Evolutionary conservation across 2,797 vertebrate genomes (phyloP).

Genomic region (Chelidonichthys spinosus): DNA sequence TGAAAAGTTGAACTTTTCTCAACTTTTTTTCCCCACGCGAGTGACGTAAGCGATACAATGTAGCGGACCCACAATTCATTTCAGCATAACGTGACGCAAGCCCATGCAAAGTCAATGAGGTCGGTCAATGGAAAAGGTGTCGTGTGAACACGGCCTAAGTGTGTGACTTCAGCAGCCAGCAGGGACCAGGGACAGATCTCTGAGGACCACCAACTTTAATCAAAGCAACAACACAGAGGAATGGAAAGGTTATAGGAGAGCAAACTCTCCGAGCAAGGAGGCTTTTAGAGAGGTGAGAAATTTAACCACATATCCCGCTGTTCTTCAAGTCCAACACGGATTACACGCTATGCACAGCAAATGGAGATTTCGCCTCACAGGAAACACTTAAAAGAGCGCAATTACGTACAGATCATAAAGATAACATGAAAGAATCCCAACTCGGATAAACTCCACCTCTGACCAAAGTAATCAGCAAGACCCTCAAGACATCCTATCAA

Average conservation of each 20-base stretch:
- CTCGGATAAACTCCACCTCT: background rate
- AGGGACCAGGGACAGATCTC: conserved; percentile 16
- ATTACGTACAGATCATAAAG: conserved; percentile 50
- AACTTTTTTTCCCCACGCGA: no score
- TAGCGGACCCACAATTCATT: no score
- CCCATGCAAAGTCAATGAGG: no score
- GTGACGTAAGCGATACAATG: no score
- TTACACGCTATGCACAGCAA: conserved; percentile 32
- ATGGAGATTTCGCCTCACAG: conserved; percentile 18
- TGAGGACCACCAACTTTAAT: conserved; percentile 30
- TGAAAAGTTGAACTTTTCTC: no score
- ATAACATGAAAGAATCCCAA: conserved; percentile 47
- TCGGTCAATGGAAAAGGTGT: no score
- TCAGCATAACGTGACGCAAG: no score
- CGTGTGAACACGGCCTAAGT: no score
- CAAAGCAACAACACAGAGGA: conserved; percentile 25
- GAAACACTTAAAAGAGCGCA: conserved; percentile 35
- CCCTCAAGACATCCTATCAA: conserved; percentile 11
- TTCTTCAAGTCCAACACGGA: conserved; percentile 26
- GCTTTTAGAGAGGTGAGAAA: background rate
- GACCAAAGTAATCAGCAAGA: conserved; percentile 4
- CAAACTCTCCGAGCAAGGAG: conserved; percentile 15
- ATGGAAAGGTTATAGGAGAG: conserved; percentile 10
- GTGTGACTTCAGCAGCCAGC: background rate
- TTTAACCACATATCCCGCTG: conserved; percentile 6